Conservation (phyloP, 2,113 vertebrate species). For the Aphyosemion australe region DNA sequence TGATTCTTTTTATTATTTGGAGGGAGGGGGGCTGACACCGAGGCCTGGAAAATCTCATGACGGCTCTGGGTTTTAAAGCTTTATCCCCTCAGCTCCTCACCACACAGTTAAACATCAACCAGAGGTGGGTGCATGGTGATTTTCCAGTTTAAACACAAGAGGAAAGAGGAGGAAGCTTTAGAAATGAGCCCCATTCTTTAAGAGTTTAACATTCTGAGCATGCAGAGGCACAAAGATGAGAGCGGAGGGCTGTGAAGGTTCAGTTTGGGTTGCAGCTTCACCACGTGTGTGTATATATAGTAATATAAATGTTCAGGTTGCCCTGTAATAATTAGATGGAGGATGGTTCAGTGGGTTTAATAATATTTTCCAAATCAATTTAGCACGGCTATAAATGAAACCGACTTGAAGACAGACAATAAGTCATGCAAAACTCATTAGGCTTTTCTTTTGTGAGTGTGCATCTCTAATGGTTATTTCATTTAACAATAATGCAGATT, state of each 20-base stretch:
- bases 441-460: constrained; percentile 60
- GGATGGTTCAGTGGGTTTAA: constrained; percentile 71
- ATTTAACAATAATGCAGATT: constrained; percentile 75
- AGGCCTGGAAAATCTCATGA: constrained; percentile 16
- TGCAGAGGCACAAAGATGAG: constrained; percentile 56
- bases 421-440: constrained; percentile 76
- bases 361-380: constrained; percentile 77
- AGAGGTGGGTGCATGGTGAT: constrained; percentile 53
- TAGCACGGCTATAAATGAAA: constrained; percentile 71
- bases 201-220: constrained; percentile 67
- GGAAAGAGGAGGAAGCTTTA: constrained; percentile 40
- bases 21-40: background rate
- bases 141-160: constrained; percentile 63
- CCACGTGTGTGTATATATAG: constrained; percentile 48
- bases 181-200: constrained; percentile 61
- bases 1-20: background rate
- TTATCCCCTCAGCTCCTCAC: constrained; percentile 43
- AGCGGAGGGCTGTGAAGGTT: constrained; percentile 63
- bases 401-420: constrained; percentile 71
- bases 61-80: constrained; percentile 20
- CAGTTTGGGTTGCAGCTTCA: constrained; percentile 64
- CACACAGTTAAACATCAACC: constrained; percentile 54
- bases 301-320: constrained; percentile 66
- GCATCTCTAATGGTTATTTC: constrained; percentile 61
- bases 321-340: constrained; percentile 69